A percentile compares a stretch with the other conserved stretches of the same genome.
Evolutionary conservation across 1,140 invertebrate species (phyloP).

Genomic region (Reticulitermes speratus): DNA sequence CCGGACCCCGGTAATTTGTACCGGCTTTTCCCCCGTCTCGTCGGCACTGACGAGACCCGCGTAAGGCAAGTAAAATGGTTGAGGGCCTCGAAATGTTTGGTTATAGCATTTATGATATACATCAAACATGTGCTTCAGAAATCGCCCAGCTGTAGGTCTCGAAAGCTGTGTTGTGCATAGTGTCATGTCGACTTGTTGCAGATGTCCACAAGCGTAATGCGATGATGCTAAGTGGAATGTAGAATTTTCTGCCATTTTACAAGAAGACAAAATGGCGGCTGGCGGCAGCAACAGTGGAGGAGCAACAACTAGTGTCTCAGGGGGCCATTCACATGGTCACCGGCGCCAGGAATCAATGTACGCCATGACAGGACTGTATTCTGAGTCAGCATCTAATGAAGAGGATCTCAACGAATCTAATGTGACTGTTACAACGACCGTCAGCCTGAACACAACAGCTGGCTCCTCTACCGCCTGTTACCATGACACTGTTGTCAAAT

Average conservation of each 20-base stretch:
- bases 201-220: not conserved
- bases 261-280: not conserved
- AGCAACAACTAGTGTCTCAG: conserved; percentile 43
- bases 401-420: conserved; percentile 28
- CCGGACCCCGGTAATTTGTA: too few relatives aligned
- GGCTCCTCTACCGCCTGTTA: conserved; percentile 8
- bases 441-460: not conserved
- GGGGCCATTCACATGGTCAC: conserved; percentile 46
- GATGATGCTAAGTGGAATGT: not conserved
- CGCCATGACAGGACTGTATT: conserved; percentile 81
- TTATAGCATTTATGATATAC: too few relatives aligned
- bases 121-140: too few relatives aligned
- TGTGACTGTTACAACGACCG: conserved; percentile 22
- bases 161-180: too few relatives aligned
- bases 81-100: too few relatives aligned
- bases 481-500: conserved; percentile 55
- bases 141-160: too few relatives aligned
- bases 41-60: too few relatives aligned
- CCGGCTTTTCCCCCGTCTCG: too few relatives aligned
- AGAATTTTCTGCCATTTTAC: not conserved
- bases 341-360: conserved; percentile 83
- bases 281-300: conserved; percentile 38
- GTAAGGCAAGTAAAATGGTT: too few relatives aligned
- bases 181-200: not conserved
- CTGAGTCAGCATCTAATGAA: conserved; percentile 55